Conservation (phyloP, 2,797 vertebrate genomes). For the Lepilemur ruficaudatus region DNA sequence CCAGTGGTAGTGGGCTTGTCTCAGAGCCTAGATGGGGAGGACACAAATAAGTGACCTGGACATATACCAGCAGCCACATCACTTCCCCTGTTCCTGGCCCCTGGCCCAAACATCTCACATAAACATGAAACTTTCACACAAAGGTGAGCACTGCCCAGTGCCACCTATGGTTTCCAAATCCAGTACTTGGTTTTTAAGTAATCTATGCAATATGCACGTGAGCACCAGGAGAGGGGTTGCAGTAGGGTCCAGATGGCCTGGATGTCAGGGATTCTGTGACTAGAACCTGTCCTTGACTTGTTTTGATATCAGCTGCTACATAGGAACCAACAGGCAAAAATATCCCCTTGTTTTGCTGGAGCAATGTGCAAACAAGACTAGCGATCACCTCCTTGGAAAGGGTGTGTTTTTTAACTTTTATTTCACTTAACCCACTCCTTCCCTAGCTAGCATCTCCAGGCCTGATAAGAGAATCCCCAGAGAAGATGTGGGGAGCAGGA, state of each 20-base stretch:
- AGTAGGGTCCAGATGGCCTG: rapidly evolving
- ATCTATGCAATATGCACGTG: rapidly evolving
- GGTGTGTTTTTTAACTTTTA: neutral
- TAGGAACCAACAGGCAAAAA: neutral
- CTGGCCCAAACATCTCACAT: neutral
- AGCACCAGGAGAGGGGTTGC: no score
- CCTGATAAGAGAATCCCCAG: neutral
- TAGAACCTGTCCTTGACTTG: rapidly evolving
- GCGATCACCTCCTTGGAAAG: neutral
- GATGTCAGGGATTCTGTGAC: rapidly evolving
- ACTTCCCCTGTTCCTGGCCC: neutral
- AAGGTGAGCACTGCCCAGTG: neutral
- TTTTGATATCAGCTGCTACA: neutral
- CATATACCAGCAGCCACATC: rapidly evolving
- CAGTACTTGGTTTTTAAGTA: neutral
- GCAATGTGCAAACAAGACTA: neutral
- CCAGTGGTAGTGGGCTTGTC: neutral
- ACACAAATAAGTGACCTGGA: rapidly evolving
- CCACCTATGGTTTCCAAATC: no score
- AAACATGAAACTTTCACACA: rapidly evolving
- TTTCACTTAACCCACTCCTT: neutral
- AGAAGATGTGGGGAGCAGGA: rapidly evolving
- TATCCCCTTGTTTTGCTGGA: neutral
- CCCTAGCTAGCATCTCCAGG: neutral
- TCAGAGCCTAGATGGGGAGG: rapidly evolving